phyloP scores from a whole-genome alignment of 2,888 invertebrate genomes.

The Podotricha telesiphe region DNA sequence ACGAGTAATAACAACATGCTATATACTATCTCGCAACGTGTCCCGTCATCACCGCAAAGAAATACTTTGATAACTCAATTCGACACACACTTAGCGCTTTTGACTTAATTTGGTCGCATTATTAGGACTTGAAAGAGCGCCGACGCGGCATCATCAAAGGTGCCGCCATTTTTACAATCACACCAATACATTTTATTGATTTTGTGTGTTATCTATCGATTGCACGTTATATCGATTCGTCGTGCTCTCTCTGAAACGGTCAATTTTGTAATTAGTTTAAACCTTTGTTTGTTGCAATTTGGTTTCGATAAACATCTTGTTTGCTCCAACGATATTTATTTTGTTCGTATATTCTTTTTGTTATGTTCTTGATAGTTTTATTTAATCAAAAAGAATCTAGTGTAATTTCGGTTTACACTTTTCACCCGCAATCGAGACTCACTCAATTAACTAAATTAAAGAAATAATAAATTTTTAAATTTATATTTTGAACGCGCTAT shows the following conservation, averaged over 20 bases:
- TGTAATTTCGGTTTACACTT: no score
- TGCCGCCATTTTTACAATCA: slow-evolving; percentile 57
- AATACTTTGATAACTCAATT: slow-evolving; percentile 81
- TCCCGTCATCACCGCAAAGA: slow-evolving; percentile 64
- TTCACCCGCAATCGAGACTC: no score
- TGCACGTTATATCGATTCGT: slow-evolving; percentile 58
- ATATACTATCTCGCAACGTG: slow-evolving; percentile 48
- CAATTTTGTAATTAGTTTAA: slow-evolving; percentile 71
- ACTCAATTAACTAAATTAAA: no score
- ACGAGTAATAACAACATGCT: slow-evolving; percentile 23
- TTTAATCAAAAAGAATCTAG: no score
- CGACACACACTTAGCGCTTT: slow-evolving; percentile 79
- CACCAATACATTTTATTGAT: slow-evolving; percentile 77
- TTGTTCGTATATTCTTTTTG: slow-evolving; percentile 13
- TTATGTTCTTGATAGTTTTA: background rate
- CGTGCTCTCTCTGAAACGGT: slow-evolving; percentile 71
- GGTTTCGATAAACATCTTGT: slow-evolving; percentile 46
- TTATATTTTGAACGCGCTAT: no score
- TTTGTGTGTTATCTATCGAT: slow-evolving; percentile 74
- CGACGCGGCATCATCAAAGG: slow-evolving; percentile 72
- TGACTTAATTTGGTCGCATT: slow-evolving; percentile 82
- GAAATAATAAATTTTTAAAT: no score
- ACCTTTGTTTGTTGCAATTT: slow-evolving; percentile 64
- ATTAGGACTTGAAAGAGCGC: slow-evolving; percentile 77
- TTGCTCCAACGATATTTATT: slow-evolving; percentile 29